These are phyloP conservation scores for Eudorcas thomsonii DNA, from an alignment of 2,113 vertebrate genomes.

Conservation along the genomic window DNA sequence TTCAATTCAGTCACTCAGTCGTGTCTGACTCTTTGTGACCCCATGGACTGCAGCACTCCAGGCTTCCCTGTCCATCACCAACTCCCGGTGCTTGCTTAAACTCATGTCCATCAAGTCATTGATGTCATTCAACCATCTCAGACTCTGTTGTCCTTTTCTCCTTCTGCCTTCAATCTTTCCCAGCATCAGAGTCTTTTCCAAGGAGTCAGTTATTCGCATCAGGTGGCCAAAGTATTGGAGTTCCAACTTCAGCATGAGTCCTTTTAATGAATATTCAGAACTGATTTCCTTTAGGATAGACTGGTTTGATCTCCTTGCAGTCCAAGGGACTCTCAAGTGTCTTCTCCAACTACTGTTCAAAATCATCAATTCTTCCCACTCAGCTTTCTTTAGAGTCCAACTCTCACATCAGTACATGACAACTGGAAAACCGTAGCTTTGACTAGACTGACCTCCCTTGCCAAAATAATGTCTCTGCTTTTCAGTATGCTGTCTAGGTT, in stretches of 20 bases:
- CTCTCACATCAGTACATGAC: neutral
- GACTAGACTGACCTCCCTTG: neutral
- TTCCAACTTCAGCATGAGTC: neutral
- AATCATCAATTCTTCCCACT: neutral
- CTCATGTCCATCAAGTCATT: neutral
- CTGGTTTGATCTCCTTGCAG: neutral
- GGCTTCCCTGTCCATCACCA: neutral
- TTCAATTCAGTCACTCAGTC: neutral
- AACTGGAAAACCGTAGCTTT: neutral
- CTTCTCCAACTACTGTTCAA: neutral
- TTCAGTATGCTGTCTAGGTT: neutral
- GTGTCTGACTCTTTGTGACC: neutral
- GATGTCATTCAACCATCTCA: neutral
- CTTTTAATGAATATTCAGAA: neutral
- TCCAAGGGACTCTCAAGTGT: neutral
- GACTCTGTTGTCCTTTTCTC: neutral
- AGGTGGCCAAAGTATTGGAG: neutral
- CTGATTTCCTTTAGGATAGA: neutral
- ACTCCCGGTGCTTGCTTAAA: neutral
- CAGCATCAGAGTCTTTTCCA: neutral
- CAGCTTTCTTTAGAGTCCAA: neutral
- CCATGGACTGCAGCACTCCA: neutral
- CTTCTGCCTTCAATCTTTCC: neutral
- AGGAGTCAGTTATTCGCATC: neutral
- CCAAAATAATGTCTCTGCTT: neutral